These are phyloP conservation scores for Tetragnatha montana DNA, from an alignment of 2,888 invertebrate genomes.

Conservation along the genomic window DNA sequence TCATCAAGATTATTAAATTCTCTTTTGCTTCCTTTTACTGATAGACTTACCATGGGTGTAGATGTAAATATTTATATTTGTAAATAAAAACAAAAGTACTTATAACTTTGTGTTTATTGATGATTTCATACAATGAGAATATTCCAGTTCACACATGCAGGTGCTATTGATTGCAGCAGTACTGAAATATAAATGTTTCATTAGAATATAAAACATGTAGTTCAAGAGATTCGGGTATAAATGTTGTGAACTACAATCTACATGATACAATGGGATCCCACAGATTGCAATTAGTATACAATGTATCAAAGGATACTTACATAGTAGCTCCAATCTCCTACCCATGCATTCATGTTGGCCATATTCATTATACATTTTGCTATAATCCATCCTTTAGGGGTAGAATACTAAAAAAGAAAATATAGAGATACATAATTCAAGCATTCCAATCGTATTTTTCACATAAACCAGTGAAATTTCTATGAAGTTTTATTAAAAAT, in stretches of 20 bases:
- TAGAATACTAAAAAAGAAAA: conserved; percentile 13
- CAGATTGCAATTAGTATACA: background rate
- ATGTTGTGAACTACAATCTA: background rate
- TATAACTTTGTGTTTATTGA: background rate
- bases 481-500: too few species aligned
- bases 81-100: background rate
- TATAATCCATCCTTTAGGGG: conserved; percentile 32
- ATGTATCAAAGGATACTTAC: background rate
- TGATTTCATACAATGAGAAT: background rate
- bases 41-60: background rate
- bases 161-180: background rate
- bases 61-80: background rate
- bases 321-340: background rate
- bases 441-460: too few species aligned
- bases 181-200: background rate
- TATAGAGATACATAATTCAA: too few species aligned
- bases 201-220: background rate
- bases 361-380: conserved; percentile 32
- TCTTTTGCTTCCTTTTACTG: too few species aligned
- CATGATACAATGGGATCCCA: background rate
- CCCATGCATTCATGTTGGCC: conserved; percentile 15
- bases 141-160: background rate
- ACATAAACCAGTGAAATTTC: too few species aligned
- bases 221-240: too few species aligned
- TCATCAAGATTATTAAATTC: too few species aligned